These are phyloP conservation scores for Creontiades dilutus DNA, from an alignment of 2,888 invertebrate genomes.

Conservation along the genomic window DNA sequence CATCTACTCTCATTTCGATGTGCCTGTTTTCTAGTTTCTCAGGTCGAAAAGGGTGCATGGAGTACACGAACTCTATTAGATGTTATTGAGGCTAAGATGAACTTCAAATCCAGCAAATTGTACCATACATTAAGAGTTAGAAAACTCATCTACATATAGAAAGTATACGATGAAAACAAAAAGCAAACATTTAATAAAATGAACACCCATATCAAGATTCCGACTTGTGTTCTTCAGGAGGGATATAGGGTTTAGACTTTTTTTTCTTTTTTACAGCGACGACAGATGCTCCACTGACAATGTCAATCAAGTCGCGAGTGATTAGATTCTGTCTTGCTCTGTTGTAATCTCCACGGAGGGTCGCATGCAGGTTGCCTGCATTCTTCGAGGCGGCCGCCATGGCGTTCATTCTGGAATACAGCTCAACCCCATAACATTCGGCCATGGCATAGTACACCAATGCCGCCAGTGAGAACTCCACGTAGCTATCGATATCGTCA, in stretches of 20 bases:
- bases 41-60: too few species aligned
- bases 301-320: constrained; percentile 74
- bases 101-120: too few species aligned
- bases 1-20: too few species aligned
- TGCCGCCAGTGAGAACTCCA: constrained; percentile 74
- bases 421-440: constrained; percentile 73
- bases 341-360: constrained; percentile 68
- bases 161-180: background rate
- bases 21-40: too few species aligned
- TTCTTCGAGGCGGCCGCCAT: constrained; percentile 74
- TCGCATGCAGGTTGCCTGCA: constrained; percentile 69
- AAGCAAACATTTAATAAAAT: background rate
- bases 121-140: too few species aligned
- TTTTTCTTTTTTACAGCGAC: constrained; percentile 59
- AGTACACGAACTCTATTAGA: too few species aligned
- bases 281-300: constrained; percentile 73
- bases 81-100: too few species aligned
- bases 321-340: constrained; percentile 73
- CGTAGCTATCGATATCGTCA: constrained; percentile 71
- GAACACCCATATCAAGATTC: background rate
- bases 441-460: constrained; percentile 73
- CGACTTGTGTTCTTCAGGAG: background rate
- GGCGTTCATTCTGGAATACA: constrained; percentile 73
- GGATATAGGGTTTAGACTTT: background rate
- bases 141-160: too few species aligned